Evolutionary conservation across 2,888 invertebrate species (phyloP).

Genomic region (Buathra laborator): DNA sequence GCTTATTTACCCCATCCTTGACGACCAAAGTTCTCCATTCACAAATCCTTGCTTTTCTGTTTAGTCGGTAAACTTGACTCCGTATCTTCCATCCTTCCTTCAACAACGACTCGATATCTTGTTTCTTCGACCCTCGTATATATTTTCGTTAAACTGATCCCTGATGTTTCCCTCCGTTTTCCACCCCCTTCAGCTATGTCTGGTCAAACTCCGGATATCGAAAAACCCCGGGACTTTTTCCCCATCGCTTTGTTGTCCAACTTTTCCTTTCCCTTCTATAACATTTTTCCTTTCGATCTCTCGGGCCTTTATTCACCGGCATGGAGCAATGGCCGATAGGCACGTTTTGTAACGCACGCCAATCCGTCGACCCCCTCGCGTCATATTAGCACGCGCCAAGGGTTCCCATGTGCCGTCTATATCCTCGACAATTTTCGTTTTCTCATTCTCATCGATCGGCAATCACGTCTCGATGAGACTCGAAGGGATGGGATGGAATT

Average conservation of each 20-base stretch:
- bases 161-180: not conserved
- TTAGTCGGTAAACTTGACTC: constrained; percentile 63
- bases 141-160: constrained; percentile 15
- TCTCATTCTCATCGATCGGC: constrained; percentile 36
- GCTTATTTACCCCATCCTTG: constrained; percentile 59
- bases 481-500: not conserved
- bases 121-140: constrained; percentile 44
- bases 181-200: not conserved
- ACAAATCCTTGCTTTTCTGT: constrained; percentile 60
- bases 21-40: constrained; percentile 47
- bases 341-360: constrained; percentile 38
- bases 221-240: constrained; percentile 35
- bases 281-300: not conserved
- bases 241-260: constrained; percentile 1
- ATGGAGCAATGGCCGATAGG: not conserved
- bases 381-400: constrained; percentile 15
- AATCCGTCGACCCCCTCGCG: constrained; percentile 6
- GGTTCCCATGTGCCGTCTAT: not conserved
- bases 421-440: constrained; percentile 6
- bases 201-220: constrained; percentile 45
- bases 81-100: not conserved
- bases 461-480: constrained; percentile 4
- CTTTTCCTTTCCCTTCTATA: constrained; percentile 9
- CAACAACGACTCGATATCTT: constrained; percentile 43
- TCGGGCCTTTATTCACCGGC: not conserved